Base-by-base conservation (phyloP, 2,888 invertebrate species). In the Melanophora roralis region DNA sequence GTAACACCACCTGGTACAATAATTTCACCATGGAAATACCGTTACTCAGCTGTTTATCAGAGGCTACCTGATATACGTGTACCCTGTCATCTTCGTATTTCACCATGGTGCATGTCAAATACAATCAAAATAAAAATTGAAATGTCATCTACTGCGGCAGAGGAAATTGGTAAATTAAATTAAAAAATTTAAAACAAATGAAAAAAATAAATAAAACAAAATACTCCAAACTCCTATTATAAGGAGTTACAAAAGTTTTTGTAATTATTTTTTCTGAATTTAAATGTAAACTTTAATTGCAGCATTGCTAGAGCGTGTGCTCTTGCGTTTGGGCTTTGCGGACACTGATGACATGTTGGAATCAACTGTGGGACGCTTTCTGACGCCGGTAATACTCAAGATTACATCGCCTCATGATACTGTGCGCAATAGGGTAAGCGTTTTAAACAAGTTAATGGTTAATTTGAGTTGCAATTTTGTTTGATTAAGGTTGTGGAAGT, bases 321-420 rank as follows among this genome's bases (percentile, higher is more conserved):
- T 98, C 86, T 91, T 98, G 72, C 93, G 97, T 59, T 92, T 98
- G 83, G 97, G 97, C 16, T 95, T 95, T 85, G 95, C 97, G 1
- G 96, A 97, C 83, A 94, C 94, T 6, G 98, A 98, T 91, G 96
- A 97, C 69, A 95, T 97, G 87, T 91, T 98, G 71, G 95, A 97
- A 89, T 93, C 92, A 85, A 94, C 94, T 72, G 93, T 98, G 32
- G 93, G 85, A 36, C 88, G 96, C 88, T 97, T 97, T 89, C 90
- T 98, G 68, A 93, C 96, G 27, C 97, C 97, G 16, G 96, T 97
- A 71, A 92, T 98, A 80, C 91, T 97, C n/a, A 98, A 98, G 91
- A 91, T 98, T 60, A 94, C 96, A 51, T 97, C 97, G 21, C 93
- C 94, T 49, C 93, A 96, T 90, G 97, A 97, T 89, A 94, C 94